These are phyloP conservation scores for Pavo muticus DNA, from an alignment of 2,113 vertebrate species.

Conservation along the genomic window DNA sequence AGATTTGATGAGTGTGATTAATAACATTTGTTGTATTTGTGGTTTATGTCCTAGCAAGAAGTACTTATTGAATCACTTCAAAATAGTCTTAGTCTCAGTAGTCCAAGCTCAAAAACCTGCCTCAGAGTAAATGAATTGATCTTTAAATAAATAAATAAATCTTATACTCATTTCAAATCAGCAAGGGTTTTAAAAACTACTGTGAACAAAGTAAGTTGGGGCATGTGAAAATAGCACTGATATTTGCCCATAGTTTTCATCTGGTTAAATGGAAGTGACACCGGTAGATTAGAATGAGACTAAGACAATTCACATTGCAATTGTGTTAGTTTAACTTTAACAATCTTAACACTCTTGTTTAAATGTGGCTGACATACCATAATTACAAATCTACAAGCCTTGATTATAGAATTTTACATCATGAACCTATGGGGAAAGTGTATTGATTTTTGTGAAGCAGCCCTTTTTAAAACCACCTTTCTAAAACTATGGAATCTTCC, in stretches of 20 bases:
- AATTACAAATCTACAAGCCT: constrained; percentile 89
- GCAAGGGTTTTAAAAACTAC: constrained; percentile 75
- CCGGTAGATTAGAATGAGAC: constrained; percentile 94
- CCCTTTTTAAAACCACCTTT: constrained; percentile 67
- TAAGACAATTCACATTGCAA: constrained; percentile 96
- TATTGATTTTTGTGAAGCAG: constrained; percentile 81
- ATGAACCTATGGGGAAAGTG: constrained; percentile 81
- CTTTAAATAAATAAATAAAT: constrained; percentile 18
- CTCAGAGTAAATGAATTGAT: constrained; percentile 36
- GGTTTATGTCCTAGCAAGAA: not conserved
- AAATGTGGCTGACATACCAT: constrained; percentile 92
- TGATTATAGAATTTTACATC: constrained; percentile 89
- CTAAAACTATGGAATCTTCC: constrained; percentile 65
- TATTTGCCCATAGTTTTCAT: constrained; percentile 82
- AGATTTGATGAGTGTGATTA: not conserved
- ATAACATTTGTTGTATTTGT: not conserved
- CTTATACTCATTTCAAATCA: constrained; percentile 69
- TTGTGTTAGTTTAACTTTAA: constrained; percentile 94
- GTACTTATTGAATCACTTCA: constrained; percentile 22
- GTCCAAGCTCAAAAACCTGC: not conserved
- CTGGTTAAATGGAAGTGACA: constrained; percentile 95
- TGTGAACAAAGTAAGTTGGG: constrained; percentile 81
- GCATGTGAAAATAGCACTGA: constrained; percentile 86
- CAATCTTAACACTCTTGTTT: constrained; percentile 90
- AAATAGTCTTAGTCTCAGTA: constrained; percentile 12